Evolutionary conservation across 2,888 invertebrate species (phyloP).

Genomic region (Dermolepida albohirtum): DNA sequence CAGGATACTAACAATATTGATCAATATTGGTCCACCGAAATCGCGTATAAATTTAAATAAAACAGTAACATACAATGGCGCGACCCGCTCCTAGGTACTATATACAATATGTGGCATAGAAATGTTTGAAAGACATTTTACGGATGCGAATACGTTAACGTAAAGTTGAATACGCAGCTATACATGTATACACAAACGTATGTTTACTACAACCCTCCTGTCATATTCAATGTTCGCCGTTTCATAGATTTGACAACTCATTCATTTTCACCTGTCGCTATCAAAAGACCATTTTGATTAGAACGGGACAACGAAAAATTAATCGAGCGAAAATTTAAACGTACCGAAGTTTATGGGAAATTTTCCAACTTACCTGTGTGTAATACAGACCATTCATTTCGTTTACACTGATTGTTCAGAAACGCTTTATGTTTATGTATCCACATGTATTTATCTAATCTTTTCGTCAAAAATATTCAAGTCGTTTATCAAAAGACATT

Average conservation of each 20-base stretch:
- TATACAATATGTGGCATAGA: slow-evolving; percentile 4
- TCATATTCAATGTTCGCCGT: slow-evolving; percentile 17
- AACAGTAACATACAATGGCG: slow-evolving; percentile 26
- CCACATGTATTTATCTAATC: too few relatives aligned
- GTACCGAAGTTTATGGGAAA: neutral
- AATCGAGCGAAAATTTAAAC: neutral
- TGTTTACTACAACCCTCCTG: slow-evolving; percentile 10
- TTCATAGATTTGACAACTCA: slow-evolving; percentile 31
- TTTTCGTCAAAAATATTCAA: too few relatives aligned
- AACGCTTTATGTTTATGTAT: too few relatives aligned
- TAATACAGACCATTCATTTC: neutral
- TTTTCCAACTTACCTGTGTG: neutral
- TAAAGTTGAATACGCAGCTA: neutral
- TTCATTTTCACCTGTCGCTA: slow-evolving; percentile 26
- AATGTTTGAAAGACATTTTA: slow-evolving; percentile 25
- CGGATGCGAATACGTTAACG: slow-evolving; percentile 1
- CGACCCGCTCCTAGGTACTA: slow-evolving; percentile 16
- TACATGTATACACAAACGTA: slow-evolving; percentile 7
- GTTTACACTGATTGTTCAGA: too few relatives aligned
- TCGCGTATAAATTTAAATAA: slow-evolving; percentile 33
- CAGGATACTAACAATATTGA: slow-evolving; percentile 20
- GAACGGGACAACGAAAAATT: neutral
- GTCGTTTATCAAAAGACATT: too few relatives aligned
- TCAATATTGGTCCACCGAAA: slow-evolving; percentile 36
- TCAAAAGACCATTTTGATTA: slow-evolving; percentile 14